These are phyloP conservation scores for Caenorhabditis japonica DNA, from an alignment of 2,888 invertebrate species.

Conservation along the genomic window DNA sequence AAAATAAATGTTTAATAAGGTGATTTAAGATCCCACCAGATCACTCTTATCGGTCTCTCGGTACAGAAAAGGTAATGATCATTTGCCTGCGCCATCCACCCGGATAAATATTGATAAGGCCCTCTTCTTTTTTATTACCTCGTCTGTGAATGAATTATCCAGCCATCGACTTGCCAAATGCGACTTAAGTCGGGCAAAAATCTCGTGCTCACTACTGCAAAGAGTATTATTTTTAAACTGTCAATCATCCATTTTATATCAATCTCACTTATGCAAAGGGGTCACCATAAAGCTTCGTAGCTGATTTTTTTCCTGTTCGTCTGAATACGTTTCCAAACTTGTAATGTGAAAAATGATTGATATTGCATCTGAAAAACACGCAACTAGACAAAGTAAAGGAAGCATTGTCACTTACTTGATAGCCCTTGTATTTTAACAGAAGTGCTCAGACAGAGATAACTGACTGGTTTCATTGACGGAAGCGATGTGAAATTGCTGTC, in stretches of 20 bases:
- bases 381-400: background rate
- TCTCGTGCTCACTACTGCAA: conserved; percentile 40
- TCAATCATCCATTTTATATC: background rate
- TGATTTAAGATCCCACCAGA: conserved; percentile 22
- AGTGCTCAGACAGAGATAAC: conserved; percentile 31
- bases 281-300: conserved; percentile 38
- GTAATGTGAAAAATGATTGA: conserved; percentile 41
- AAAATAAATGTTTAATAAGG: conserved; percentile 29
- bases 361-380: conserved; percentile 18
- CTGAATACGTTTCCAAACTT: conserved; percentile 31
- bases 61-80: too few species aligned
- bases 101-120: too few species aligned
- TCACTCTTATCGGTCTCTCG: too few species aligned
- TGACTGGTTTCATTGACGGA: conserved; percentile 24
- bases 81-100: too few species aligned
- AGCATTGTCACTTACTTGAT: conserved; percentile 7
- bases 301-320: conserved; percentile 22
- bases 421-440: conserved; percentile 29
- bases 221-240: too few species aligned
- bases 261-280: conserved; percentile 37
- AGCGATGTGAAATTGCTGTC: conserved; percentile 41
- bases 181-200: conserved; percentile 41
- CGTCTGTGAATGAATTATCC: conserved; percentile 38
- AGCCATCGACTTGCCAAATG: conserved; percentile 40
- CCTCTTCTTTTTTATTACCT: conserved; percentile 18